These are phyloP conservation scores for Fulica atra DNA, from an alignment of 2,113 vertebrate species.

Conservation along the genomic window DNA sequence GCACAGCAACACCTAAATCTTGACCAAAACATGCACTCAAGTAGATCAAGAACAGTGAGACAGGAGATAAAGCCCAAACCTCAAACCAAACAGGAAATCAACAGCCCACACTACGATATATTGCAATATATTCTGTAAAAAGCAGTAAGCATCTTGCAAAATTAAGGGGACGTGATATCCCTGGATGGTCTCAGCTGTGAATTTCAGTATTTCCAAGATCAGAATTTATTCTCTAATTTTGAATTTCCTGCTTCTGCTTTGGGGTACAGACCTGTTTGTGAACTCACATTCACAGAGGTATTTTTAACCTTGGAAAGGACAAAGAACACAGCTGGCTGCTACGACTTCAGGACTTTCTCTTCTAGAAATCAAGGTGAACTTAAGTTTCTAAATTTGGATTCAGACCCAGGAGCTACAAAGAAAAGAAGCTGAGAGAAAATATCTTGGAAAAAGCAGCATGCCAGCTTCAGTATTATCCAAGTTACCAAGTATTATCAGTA, in stretches of 20 bases:
- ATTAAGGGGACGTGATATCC: not conserved
- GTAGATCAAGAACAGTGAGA: not conserved
- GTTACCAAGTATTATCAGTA: no score
- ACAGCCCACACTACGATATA: not conserved
- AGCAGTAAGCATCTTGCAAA: not conserved
- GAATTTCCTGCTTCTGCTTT: not conserved
- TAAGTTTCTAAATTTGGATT: not conserved
- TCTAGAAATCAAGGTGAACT: not conserved
- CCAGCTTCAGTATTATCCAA: not conserved
- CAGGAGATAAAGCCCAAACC: not conserved
- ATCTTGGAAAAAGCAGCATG: not conserved
- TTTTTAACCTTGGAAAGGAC: not conserved
- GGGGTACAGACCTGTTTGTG: not conserved
- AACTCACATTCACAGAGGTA: not conserved
- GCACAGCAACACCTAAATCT: not conserved
- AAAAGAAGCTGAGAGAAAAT: not conserved
- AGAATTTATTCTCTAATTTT: not conserved
- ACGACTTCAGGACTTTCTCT: not conserved
- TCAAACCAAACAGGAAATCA: not conserved
- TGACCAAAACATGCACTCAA: not conserved
- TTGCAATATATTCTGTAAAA: not conserved
- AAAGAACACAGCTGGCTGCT: not conserved
- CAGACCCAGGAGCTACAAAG: not conserved
- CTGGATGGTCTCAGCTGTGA: not conserved
- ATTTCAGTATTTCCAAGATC: not conserved